Conservation (phyloP, 2,113 vertebrate species). For the Brachyhypopomus occidentalis region DNA sequence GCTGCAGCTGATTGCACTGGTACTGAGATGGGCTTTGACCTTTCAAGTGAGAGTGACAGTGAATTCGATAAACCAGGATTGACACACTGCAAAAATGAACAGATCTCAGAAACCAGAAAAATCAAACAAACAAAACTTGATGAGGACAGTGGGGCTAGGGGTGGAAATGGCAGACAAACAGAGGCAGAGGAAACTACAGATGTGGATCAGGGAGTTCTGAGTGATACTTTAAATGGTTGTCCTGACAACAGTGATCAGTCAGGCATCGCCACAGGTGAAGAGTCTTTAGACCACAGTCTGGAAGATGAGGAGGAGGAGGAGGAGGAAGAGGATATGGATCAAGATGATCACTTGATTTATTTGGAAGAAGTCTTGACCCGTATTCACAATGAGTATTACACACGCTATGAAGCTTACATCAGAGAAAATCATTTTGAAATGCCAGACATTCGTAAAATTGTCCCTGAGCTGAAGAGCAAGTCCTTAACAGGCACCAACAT, state of each 20-base stretch:
- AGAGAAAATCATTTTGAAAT: constrained; percentile 75
- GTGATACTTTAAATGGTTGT: constrained; percentile 84
- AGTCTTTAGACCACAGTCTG: constrained; percentile 92
- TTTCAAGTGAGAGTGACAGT: constrained; percentile 90
- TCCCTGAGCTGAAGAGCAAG: constrained; percentile 89
- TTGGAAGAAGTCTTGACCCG: constrained; percentile 92
- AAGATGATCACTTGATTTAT: constrained; percentile 93
- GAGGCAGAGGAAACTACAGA: constrained; percentile 43
- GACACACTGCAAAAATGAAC: constrained; percentile 75
- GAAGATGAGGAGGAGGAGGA: constrained; percentile 85
- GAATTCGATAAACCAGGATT: constrained; percentile 74
- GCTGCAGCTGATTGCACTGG: constrained; percentile 47
- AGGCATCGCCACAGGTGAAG: constrained; percentile 87
- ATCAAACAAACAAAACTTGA: constrained; percentile 51
- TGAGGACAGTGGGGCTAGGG: constrained; percentile 42
- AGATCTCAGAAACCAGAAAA: constrained; percentile 60
- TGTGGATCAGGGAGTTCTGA: constrained; percentile 70
- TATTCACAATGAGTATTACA: constrained; percentile 90
- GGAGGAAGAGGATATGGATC: constrained; percentile 83
- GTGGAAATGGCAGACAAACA: constrained; percentile 53
- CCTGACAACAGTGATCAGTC: constrained; percentile 90
- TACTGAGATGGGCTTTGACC: constrained; percentile 86
- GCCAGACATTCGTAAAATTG: constrained; percentile 92
- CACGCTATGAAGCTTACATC: constrained; percentile 83
- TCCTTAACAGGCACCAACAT: constrained; percentile 83